Percentiles rank a stretch among this genome's conserved stretches.
Evolutionary conservation across 1,140 invertebrate genomes (phyloP).

Genomic region (Saccostrea cuccullata): DNA sequence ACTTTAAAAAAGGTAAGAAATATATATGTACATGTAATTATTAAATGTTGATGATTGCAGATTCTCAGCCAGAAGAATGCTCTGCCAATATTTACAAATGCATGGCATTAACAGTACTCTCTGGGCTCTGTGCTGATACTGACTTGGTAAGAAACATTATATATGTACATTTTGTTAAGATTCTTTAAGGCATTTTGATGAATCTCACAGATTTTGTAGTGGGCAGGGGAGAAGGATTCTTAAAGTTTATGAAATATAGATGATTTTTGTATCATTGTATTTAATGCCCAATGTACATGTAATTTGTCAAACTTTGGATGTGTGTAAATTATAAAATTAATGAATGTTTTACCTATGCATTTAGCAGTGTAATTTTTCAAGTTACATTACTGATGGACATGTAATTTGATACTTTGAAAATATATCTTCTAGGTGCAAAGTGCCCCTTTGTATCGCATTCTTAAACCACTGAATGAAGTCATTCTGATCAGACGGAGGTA

Average conservation of each 20-base stretch:
- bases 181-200: not conserved
- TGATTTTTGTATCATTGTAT: not conserved
- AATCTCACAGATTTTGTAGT: not conserved
- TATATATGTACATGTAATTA: not conserved
- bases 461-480: not conserved
- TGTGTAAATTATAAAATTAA: not conserved
- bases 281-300: not conserved
- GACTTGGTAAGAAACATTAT: not conserved
- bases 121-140: slow-evolving; percentile 9
- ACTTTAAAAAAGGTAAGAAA: too few species aligned
- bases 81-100: slow-evolving; percentile 21
- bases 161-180: not conserved
- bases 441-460: slow-evolving; percentile 8
- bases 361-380: not conserved
- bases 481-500: slow-evolving; percentile 7
- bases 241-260: not conserved
- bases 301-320: not conserved
- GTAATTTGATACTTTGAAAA: not conserved
- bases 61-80: slow-evolving; percentile 19
- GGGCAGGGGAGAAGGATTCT: not conserved
- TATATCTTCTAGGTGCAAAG: not conserved
- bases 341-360: not conserved
- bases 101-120: not conserved
- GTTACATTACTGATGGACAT: not conserved
- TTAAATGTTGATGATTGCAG: not conserved